Base-by-base conservation (phyloP, 2,113 vertebrate species). In the Hippocampus mohnikei region DNA sequence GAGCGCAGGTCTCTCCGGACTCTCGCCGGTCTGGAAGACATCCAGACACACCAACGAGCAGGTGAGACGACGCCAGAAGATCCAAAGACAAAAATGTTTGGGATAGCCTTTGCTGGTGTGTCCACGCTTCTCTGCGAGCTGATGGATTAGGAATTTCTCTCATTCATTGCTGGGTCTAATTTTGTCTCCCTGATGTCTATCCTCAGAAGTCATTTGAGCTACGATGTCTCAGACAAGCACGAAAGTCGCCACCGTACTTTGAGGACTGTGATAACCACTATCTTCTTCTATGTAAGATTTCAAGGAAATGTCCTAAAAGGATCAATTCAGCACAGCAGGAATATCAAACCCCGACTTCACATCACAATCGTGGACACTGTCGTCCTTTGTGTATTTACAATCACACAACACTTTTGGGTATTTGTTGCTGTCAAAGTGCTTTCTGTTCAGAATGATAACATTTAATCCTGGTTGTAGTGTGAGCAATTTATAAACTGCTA, bases 171-270 rank as follows among this genome's bases (percentile, higher is more conserved):
- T 3, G 23, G 44, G 13, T n/a, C 0, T 55, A n/a, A 44, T 67
- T 5, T 55, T 60, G 3, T 72, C n/a, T 5, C 29, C 52, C 20
- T 55, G 0, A 59, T 67, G 20, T 72, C 15, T 2, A 8, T 73
- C 61, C 27, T 69, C 52, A 93, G 92, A 93, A 70, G 91, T 93
- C 81, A 93, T 93, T 86, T 93, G 85, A 91, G 67, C 69, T 75
- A 48, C 53, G 52, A 59, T 37, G 53, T 60, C 58, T 37, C 27
- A 11, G 63, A 23, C 63, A 46, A 46, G 63, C 23, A 9, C 23
- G n/a, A 13, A 46, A 44, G 40, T 44, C 41, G 1, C 11, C 41
- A 16, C 12, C 13, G 16, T 46, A 23, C 41, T 16, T 12, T 8
- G 62, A 65, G 62, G n/a, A 46, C 6, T 33, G 15, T 15, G 27